Evolutionary conservation across 2,113 vertebrate genomes (phyloP).

Genomic region (Synodontis membranacea): DNA sequence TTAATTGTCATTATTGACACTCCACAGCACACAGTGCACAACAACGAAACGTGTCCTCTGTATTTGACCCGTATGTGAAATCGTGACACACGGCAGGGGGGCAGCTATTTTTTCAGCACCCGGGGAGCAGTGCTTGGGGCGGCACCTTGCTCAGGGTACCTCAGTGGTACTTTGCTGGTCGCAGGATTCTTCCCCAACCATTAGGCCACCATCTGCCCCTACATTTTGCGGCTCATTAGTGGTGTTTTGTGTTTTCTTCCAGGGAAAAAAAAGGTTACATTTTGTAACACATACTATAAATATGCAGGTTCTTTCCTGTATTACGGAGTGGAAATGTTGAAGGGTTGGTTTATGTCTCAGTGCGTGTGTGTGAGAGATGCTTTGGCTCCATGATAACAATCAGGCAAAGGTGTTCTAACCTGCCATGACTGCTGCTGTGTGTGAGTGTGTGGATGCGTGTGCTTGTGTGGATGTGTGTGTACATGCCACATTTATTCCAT

Average conservation of each 20-base stretch:
- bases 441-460: slow-evolving; percentile 23
- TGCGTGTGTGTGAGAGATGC: neutral
- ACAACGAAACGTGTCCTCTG: too few relatives aligned
- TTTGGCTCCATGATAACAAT: slow-evolving; percentile 30
- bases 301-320: neutral
- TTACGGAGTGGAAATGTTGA: too few relatives aligned
- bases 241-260: neutral
- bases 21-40: too few relatives aligned
- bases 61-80: too few relatives aligned
- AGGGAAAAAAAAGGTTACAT: neutral
- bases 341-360: neutral
- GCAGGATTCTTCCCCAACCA: too few relatives aligned
- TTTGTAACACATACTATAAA: neutral
- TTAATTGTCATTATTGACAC: too few relatives aligned
- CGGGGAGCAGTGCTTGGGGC: too few relatives aligned
- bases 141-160: too few relatives aligned
- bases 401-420: slow-evolving; percentile 6
- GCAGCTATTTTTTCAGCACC: too few relatives aligned
- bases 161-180: too few relatives aligned
- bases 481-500: slow-evolving; percentile 33
- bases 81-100: too few relatives aligned
- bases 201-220: too few relatives aligned
- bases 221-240: neutral
- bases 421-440: slow-evolving; percentile 17
- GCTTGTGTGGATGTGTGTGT: slow-evolving; percentile 15